Evolutionary conservation across 2,888 invertebrate genomes (phyloP).

Genomic region (Dryadula phaetusa): DNA sequence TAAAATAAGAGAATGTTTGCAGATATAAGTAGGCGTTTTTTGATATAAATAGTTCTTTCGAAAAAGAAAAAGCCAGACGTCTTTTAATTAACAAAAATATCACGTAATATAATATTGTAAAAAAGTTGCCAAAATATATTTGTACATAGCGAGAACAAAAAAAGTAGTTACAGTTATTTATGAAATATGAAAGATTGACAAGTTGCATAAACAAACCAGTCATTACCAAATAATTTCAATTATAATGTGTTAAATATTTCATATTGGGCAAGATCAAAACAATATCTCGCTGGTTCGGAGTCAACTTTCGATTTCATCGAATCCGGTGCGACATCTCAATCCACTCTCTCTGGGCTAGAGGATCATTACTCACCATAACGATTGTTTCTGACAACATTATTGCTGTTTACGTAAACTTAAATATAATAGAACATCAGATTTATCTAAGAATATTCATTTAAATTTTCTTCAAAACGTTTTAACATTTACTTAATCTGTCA

Average conservation of each 20-base stretch:
- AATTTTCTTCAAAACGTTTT: background rate
- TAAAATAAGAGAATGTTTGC: too few species aligned
- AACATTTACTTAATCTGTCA: too few species aligned
- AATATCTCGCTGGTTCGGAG: slow-evolving; percentile 50
- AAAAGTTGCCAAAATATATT: background rate
- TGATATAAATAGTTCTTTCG: background rate
- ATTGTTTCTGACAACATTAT: slow-evolving; percentile 33
- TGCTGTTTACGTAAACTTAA: slow-evolving; percentile 25
- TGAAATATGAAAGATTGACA: slow-evolving; percentile 1
- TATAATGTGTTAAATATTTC: slow-evolving; percentile 10
- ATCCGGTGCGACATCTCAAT: slow-evolving; percentile 55
- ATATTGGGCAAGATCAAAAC: slow-evolving; percentile 20
- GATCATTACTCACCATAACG: slow-evolving; percentile 43
- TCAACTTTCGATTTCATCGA: slow-evolving; percentile 65
- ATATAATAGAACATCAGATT: background rate
- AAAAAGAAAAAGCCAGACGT: background rate
- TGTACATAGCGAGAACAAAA: background rate
- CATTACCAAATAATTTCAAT: slow-evolving; percentile 10
- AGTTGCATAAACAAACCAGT: slow-evolving; percentile 9
- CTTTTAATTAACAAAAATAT: background rate
- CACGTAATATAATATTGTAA: background rate
- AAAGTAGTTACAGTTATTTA: slow-evolving; percentile 4
- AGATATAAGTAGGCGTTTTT: too few species aligned
- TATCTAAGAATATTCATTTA: slow-evolving; percentile 1
- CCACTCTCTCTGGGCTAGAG: slow-evolving; percentile 53